A percentile compares a stretch with the other conserved stretches of the same genome.
Evolutionary conservation across 1,140 invertebrate species (phyloP).

Genomic region (Drosophila gunungcola): DNA sequence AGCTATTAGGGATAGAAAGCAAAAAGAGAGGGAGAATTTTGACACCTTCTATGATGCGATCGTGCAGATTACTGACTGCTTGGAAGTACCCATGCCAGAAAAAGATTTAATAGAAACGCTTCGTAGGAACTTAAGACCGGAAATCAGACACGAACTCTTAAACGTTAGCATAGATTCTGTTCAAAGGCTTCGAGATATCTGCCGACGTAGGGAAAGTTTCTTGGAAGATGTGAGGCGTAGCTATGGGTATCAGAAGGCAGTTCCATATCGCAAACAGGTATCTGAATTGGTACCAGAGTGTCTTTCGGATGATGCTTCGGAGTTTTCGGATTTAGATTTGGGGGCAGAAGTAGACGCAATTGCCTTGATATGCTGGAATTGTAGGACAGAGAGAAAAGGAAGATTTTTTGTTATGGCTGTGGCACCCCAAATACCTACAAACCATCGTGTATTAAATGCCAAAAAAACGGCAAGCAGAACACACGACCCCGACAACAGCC

Average conservation of each 20-base stretch:
- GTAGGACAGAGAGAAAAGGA: background rate
- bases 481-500: background rate
- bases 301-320: background rate
- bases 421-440: no score
- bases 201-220: constrained; percentile 1
- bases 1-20: background rate
- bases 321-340: background rate
- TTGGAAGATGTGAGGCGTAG: background rate
- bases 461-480: constrained; percentile 1
- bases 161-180: background rate
- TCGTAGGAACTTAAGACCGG: background rate
- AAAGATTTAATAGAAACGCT: background rate
- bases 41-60: background rate
- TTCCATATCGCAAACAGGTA: background rate
- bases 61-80: background rate
- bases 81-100: no score
- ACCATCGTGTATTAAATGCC: background rate
- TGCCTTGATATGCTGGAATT: background rate
- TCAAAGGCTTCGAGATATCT: background rate
- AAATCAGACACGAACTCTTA: background rate
- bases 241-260: background rate
- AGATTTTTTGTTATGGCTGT: background rate
- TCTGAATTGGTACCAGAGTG: background rate
- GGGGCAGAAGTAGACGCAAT: background rate
- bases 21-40: background rate